Conservation (phyloP, 1,140 invertebrate genomes). For the Sitodiplosis mosellana region DNA sequence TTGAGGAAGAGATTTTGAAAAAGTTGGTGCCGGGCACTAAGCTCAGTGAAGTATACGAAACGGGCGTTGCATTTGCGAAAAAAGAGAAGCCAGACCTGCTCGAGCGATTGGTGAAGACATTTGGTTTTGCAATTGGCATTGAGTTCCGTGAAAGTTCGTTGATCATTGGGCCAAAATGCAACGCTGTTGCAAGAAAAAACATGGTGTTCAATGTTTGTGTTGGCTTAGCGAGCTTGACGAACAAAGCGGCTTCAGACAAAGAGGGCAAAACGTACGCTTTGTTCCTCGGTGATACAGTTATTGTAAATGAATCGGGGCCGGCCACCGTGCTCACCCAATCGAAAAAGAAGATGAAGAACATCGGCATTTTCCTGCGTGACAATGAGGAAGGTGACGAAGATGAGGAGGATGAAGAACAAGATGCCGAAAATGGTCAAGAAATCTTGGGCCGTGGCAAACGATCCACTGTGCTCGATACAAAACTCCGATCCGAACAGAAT, state of each 20-base stretch:
- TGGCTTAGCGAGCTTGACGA: conserved; percentile 75
- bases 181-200: conserved; percentile 63
- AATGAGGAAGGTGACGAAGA: conserved; percentile 61
- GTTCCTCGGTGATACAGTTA: conserved; percentile 91
- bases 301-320: conserved; percentile 72
- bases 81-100: conserved; percentile 70
- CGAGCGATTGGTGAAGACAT: conserved; percentile 85
- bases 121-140: conserved; percentile 94
- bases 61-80: conserved; percentile 65
- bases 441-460: conserved; percentile 65
- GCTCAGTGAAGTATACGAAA: conserved; percentile 77
- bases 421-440: conserved; percentile 35
- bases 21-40: conserved; percentile 66
- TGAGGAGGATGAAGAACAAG: conserved; percentile 49
- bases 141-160: conserved; percentile 94
- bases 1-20: conserved; percentile 87
- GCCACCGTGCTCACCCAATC: conserved; percentile 77
- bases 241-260: conserved; percentile 66
- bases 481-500: conserved; percentile 86
- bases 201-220: conserved; percentile 97
- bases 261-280: conserved; percentile 82
- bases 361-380: conserved; percentile 91
- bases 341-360: conserved; percentile 91
- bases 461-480: conserved; percentile 86
- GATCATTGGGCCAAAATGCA: conserved; percentile 79